A percentile compares a stretch with the other conserved stretches of the same genome.
phyloP scores from a whole-genome alignment of 2,888 invertebrate genomes.

The Leucoptera coffeella region DNA sequence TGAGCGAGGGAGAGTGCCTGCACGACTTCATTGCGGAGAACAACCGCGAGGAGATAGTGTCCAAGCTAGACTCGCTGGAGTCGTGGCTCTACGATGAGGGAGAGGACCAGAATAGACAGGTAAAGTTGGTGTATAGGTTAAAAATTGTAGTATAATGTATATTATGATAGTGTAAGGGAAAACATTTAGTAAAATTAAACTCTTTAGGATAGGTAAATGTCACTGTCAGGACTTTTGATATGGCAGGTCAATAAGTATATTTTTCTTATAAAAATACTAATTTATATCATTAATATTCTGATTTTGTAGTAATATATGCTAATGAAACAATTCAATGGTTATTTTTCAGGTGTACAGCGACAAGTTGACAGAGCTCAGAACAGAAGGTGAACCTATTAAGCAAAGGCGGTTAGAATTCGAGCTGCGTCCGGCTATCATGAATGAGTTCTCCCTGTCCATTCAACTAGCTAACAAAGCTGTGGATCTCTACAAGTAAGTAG shows the following conservation, averaged over 20 bases:
- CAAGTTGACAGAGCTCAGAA: slow-evolving; percentile 57
- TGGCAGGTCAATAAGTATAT: too few relatives aligned
- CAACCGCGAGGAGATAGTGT: slow-evolving; percentile 58
- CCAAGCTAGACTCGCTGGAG: slow-evolving; percentile 77
- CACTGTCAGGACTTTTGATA: too few relatives aligned
- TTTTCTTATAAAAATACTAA: too few relatives aligned
- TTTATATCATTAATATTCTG: too few relatives aligned
- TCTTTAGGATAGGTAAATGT: too few relatives aligned
- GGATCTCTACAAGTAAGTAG: slow-evolving; percentile 58
- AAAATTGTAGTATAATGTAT: too few relatives aligned
- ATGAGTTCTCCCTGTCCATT: slow-evolving; percentile 71
- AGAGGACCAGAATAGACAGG: slow-evolving; percentile 80
- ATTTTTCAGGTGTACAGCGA: slow-evolving; percentile 50
- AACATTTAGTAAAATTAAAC: too few relatives aligned
- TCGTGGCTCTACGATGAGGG: slow-evolving; percentile 96
- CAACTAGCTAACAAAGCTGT: slow-evolving; percentile 77
- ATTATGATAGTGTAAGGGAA: too few relatives aligned
- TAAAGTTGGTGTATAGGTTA: too few relatives aligned
- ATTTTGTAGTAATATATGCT: too few relatives aligned
- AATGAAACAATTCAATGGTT: neutral
- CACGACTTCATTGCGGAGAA: slow-evolving; percentile 69
- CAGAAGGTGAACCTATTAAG: slow-evolving; percentile 85
- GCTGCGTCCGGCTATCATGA: slow-evolving; percentile 70
- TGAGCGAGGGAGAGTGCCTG: slow-evolving; percentile 69
- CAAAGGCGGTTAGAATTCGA: slow-evolving; percentile 76